Evolutionary conservation across 2,888 invertebrate genomes (phyloP), one percentile per base, ranked within the genome.

Genomic region (Pristionchus arcanus): DNA sequence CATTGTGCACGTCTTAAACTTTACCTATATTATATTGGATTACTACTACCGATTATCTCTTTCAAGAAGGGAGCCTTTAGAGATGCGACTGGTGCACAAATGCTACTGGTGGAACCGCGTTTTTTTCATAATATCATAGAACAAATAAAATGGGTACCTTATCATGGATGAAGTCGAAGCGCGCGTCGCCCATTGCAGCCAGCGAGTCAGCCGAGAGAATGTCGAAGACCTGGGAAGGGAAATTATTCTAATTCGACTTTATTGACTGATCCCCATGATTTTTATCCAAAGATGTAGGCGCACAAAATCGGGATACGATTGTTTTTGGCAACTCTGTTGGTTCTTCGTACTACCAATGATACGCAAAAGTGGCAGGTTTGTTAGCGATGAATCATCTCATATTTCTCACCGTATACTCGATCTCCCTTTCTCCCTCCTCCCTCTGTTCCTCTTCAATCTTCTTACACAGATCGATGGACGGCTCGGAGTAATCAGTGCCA

Each of bases 401-500:
- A 28, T 4, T 7, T 16, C 68, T 31, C 16, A 74, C 74, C 74
- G 74, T 74, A 74, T 37, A 31, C 37, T 74, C 42, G 74, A 74
- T 87, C 66, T 68, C 42, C 74, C 16, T n/a, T 31, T 37, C 28
- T 71, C 25, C 88, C 74, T 74, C 88, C 55, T 88, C 63, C 81
- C 63, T 55, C 63, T 89, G 71, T 25, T 81, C 81, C 63, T 81
- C 42, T 31, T 89, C 89, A 53, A 89, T 89, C 66, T 42, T n/a
- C 49, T 7, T 81, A 25, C 81, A 77, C 21, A 89, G 63, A 31
- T 37, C 81, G 74, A 88, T 88, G 31, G 87, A 88, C 71, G 71
- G 53, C 16, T 88, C 89, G 0, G 83, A 89, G 31, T 81, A 89
- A 66, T 89, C 85, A 9, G 84, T 68, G 21, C 89, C 89, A 15